Percentiles rank a stretch among this genome's conserved stretches.
phyloP scores from a whole-genome alignment of 2,113 vertebrate species.

The Larimichthys crocea region DNA sequence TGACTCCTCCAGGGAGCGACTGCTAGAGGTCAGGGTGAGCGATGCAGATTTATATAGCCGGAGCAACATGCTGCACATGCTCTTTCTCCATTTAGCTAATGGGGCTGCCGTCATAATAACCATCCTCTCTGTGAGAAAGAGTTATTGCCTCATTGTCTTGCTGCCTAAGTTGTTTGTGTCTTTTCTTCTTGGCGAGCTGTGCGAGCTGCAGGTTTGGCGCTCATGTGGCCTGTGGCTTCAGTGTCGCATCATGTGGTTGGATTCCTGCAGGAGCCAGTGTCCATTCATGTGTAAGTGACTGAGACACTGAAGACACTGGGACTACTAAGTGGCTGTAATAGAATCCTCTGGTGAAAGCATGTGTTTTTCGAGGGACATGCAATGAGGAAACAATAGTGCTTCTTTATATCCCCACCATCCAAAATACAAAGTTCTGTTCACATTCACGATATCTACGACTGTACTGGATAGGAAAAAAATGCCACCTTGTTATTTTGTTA shows the following conservation, averaged over 20 bases:
- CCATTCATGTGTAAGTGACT: neutral
- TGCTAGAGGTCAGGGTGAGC: conserved; percentile 68
- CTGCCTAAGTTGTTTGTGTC: conserved; percentile 55
- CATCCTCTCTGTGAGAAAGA: conserved; percentile 60
- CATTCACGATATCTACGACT: neutral
- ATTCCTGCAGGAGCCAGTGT: neutral
- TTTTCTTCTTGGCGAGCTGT: conserved; percentile 49
- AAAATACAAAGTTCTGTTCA: neutral
- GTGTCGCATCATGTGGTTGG: conserved; percentile 11
- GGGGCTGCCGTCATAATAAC: conserved; percentile 64
- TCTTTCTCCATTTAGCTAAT: conserved; percentile 75
- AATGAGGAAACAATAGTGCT: neutral
- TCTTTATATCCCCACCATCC: neutral
- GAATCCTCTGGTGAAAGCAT: neutral
- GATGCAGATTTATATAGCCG: conserved; percentile 69
- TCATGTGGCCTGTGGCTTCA: conserved; percentile 11
- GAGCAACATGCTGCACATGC: conserved; percentile 53
- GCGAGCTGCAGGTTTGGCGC: conserved; percentile 25
- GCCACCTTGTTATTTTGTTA: neutral
- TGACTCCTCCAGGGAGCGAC: conserved; percentile 47
- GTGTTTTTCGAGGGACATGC: neutral
- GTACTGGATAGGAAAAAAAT: neutral
- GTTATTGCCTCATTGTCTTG: conserved; percentile 68
- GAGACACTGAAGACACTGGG: neutral
- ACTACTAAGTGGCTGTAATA: neutral